Percentiles rank a stretch among this genome's conserved stretches.
Evolutionary conservation across 2,113 vertebrate genomes (phyloP).

Genomic region (Silurus meridionalis): DNA sequence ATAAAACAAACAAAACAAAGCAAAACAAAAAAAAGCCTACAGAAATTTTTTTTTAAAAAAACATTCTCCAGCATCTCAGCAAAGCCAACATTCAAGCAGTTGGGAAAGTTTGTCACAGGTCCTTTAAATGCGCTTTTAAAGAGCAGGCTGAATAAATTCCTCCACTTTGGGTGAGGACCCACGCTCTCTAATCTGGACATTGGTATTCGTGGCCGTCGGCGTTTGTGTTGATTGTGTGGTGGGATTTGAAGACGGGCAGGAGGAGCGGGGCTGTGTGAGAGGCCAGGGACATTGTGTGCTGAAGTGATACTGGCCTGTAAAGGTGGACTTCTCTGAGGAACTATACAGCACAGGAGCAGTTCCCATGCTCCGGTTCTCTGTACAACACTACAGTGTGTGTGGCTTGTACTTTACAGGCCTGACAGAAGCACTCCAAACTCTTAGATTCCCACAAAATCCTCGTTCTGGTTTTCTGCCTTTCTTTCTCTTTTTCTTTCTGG

Average conservation of each 20-base stretch:
- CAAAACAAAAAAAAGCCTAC: background rate
- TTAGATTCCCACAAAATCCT: conserved; percentile 44
- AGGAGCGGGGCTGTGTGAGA: conserved; percentile 41
- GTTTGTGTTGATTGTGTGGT: conserved; percentile 38
- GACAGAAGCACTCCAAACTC: conserved; percentile 40
- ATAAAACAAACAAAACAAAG: conserved; percentile 19
- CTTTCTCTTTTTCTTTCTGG: background rate
- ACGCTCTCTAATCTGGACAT: conserved; percentile 55
- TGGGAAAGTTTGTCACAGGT: conserved; percentile 46
- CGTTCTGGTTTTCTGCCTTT: conserved; percentile 13
- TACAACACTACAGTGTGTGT: conserved; percentile 40
- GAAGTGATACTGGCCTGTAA: conserved; percentile 46
- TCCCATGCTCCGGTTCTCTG: conserved; percentile 54
- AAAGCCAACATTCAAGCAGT: conserved; percentile 45
- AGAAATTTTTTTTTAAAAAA: background rate
- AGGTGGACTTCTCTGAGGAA: conserved; percentile 47
- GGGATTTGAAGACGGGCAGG: conserved; percentile 45
- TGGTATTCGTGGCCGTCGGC: conserved; percentile 49
- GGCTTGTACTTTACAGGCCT: conserved; percentile 46
- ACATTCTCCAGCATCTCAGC: conserved; percentile 27
- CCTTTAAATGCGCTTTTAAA: conserved; percentile 49
- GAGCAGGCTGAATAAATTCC: conserved; percentile 37
- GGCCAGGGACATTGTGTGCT: conserved; percentile 45
- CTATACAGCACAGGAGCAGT: conserved; percentile 45
- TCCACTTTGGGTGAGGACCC: conserved; percentile 15